Evolutionary conservation across 2,797 vertebrate genomes (phyloP).

Genomic region (Apodemus agrarius): DNA sequence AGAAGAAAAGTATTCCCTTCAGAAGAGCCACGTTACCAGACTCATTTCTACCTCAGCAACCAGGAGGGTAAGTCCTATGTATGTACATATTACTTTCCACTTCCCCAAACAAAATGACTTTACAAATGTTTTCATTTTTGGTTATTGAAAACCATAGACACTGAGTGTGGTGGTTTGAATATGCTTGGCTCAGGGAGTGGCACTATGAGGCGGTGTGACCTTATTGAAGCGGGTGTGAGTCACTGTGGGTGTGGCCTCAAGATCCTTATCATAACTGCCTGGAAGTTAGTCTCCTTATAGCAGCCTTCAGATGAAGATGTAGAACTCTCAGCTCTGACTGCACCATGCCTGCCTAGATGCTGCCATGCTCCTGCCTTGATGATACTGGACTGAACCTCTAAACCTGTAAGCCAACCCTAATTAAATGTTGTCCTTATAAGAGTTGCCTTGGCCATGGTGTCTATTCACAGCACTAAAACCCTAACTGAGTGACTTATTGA

Average conservation of each 20-base stretch:
- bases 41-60: neutral
- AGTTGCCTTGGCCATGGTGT: neutral
- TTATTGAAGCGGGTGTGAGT: neutral
- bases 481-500: neutral
- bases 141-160: neutral
- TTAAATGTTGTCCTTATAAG: neutral
- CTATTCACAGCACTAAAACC: neutral
- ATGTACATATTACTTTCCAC: neutral
- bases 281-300: neutral
- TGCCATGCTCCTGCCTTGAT: neutral
- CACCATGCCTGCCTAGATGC: neutral
- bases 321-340: neutral
- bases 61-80: neutral
- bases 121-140: neutral
- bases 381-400: neutral
- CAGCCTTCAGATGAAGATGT: neutral
- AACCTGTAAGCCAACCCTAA: neutral
- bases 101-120: slow-evolving; percentile 28
- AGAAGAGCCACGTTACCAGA: neutral
- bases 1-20: neutral
- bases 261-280: neutral
- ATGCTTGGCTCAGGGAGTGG: neutral
- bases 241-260: neutral
- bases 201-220: neutral
- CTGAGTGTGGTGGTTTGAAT: neutral